Evolutionary conservation across 2,113 vertebrate species (phyloP).

Genomic region (Cynocephalus volans): DNA sequence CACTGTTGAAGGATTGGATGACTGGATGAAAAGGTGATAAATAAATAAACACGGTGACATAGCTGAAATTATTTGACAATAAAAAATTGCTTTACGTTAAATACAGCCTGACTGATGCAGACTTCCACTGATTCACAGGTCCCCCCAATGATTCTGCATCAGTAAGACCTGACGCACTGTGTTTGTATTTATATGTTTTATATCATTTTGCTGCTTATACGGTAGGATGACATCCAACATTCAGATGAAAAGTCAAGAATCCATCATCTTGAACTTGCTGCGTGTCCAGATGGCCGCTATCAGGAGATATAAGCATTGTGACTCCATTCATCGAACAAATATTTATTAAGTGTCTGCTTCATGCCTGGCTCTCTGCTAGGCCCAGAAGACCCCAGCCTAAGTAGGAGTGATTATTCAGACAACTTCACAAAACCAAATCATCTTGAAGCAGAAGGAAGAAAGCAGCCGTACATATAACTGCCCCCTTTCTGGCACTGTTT

Average conservation of each 20-base stretch:
- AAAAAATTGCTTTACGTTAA: conserved; percentile 61
- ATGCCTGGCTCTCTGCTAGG: background rate
- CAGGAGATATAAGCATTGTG: conserved; percentile 20
- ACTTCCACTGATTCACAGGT: background rate
- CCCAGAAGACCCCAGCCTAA: conserved; percentile 47
- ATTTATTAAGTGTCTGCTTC: conserved; percentile 69
- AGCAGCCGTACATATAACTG: background rate
- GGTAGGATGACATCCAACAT: conserved; percentile 43
- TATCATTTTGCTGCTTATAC: conserved; percentile 31
- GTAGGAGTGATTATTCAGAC: conserved; percentile 20
- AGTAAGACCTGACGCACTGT: background rate
- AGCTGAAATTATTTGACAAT: conserved; percentile 48
- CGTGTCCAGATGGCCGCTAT: conserved; percentile 61
- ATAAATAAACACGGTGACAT: conserved; percentile 48
- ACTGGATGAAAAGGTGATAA: conserved; percentile 2
- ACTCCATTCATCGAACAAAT: conserved; percentile 63
- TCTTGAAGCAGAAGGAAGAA: background rate
- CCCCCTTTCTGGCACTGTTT: background rate
- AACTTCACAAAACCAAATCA: conserved; percentile 60
- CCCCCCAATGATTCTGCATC: background rate
- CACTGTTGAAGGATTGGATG: conserved; percentile 44
- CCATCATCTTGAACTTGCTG: background rate
- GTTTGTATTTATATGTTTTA: conserved; percentile 34
- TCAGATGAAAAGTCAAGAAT: conserved; percentile 61
- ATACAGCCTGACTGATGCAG: background rate